A percentile compares a stretch with the other conserved stretches of the same genome.
Conservation (phyloP, 2,888 invertebrate genomes). For the Tipula helvola region DNA sequence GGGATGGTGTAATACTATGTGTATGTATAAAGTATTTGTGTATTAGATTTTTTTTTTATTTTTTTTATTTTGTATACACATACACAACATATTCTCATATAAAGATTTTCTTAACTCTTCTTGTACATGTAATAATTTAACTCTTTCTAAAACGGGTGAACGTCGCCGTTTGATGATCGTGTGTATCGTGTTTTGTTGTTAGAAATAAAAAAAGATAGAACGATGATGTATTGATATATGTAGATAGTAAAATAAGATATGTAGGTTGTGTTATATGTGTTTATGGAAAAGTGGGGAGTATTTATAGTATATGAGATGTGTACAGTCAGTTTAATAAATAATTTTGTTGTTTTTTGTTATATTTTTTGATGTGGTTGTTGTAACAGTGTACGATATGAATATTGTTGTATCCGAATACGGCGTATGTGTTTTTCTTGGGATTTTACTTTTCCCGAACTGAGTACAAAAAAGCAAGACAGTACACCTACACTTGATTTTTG, state of each 20-base stretch:
- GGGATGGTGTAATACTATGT: not conserved
- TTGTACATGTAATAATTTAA: not conserved
- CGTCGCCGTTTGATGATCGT: not conserved
- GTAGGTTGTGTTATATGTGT: not conserved
- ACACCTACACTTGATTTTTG: not conserved
- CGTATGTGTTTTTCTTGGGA: not conserved
- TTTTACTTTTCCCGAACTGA: not conserved
- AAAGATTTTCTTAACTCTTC: not conserved
- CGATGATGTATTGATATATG: not conserved
- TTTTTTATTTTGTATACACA: not conserved
- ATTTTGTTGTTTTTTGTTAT: not conserved
- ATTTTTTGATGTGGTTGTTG: not conserved
- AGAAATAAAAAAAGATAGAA: not conserved
- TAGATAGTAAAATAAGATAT: not conserved
- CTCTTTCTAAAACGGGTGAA: not conserved
- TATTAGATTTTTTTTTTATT: not conserved
- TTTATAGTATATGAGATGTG: not conserved
- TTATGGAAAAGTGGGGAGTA: not conserved
- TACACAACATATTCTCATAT: not conserved
- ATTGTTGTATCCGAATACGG: not conserved
- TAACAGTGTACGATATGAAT: not conserved
- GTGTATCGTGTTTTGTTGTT: not conserved
- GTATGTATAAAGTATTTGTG: not conserved
- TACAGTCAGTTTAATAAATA: not conserved
- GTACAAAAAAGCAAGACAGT: not conserved